Conservation (phyloP, 1,140 invertebrate genomes). For the Lerema accius region DNA sequence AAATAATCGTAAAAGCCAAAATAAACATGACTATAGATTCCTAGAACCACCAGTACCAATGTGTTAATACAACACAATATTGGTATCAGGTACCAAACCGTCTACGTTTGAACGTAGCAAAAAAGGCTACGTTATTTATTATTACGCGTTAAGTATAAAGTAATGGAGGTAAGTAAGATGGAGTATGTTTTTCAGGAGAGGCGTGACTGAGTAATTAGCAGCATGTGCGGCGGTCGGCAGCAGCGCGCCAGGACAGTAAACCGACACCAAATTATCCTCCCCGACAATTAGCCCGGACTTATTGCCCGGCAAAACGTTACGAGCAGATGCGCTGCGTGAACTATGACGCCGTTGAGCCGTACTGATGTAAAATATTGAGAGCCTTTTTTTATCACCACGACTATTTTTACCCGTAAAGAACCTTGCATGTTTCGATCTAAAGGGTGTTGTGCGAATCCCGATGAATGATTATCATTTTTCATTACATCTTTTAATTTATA, state of each 20-base stretch:
- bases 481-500: no score
- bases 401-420: background rate
- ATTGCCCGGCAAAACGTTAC: slow-evolving; percentile 54
- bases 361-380: slow-evolving; percentile 10
- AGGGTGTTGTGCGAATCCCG: background rate
- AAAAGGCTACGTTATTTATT: background rate
- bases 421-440: no score
- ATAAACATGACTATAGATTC: no score
- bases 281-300: slow-evolving; percentile 65
- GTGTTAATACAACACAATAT: no score
- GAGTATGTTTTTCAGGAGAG: slow-evolving; percentile 40
- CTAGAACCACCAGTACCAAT: no score
- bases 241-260: slow-evolving; percentile 67
- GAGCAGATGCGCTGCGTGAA: slow-evolving; percentile 31
- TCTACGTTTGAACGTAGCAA: background rate
- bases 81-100: no score
- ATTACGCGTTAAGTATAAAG: slow-evolving; percentile 4
- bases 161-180: slow-evolving; percentile 32
- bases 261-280: slow-evolving; percentile 72
- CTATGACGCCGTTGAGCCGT: slow-evolving; percentile 25
- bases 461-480: no score
- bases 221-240: slow-evolving; percentile 61
- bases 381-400: slow-evolving; percentile 5
- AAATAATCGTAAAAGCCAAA: no score
- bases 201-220: slow-evolving; percentile 75